Percentiles rank a stretch among this genome's conserved stretches.
Conservation (phyloP, 2,797 vertebrate genomes). For the Balearica regulorum region DNA sequence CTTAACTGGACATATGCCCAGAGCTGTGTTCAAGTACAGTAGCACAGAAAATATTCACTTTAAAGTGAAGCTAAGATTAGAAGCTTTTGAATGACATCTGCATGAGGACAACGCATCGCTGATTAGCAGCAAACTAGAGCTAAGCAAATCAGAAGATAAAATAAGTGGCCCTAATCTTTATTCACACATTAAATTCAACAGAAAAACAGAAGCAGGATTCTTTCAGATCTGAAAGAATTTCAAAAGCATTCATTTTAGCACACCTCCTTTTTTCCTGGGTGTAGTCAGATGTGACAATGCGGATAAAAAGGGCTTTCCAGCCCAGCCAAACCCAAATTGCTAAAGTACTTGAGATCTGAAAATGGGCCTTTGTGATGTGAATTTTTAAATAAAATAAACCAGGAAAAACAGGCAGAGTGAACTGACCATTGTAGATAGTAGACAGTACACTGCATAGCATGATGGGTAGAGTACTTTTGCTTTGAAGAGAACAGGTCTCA, state of each 20-base stretch:
- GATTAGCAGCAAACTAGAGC: not conserved
- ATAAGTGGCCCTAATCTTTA: not conserved
- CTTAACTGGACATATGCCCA: not conserved
- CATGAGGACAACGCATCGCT: not conserved
- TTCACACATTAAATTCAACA: not conserved
- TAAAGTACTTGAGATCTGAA: not conserved
- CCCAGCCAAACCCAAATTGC: not conserved
- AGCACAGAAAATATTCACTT: not conserved
- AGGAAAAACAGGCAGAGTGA: not conserved
- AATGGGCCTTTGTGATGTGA: not conserved
- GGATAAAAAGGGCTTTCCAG: not conserved
- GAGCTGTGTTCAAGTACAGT: not conserved
- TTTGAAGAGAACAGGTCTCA: not conserved
- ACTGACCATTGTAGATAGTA: not conserved
- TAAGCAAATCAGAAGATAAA: not conserved
- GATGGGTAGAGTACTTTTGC: not conserved
- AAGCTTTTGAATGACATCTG: not conserved
- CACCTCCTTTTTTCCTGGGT: not conserved
- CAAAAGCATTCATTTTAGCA: not conserved
- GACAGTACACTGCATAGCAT: not conserved
- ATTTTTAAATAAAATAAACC: not conserved
- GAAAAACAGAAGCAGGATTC: not conserved
- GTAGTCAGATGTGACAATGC: not conserved
- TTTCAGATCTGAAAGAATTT: not conserved
- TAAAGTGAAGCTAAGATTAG: not conserved